Conservation (phyloP, 2,113 vertebrate species). For the Oryzias javanicus region DNA sequence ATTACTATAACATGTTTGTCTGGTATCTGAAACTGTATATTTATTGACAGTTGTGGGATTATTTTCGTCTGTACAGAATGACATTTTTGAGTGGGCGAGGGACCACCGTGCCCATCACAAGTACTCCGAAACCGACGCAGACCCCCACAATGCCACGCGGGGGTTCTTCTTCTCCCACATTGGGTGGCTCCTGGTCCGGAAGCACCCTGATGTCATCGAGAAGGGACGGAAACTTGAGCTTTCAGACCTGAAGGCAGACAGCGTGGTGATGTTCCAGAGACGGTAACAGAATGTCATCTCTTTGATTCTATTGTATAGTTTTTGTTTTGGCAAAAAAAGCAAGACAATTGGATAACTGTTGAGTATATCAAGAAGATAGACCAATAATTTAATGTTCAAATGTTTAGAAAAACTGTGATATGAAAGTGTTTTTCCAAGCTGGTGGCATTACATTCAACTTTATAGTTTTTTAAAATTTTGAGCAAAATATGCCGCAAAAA, state of each 20-base stretch:
- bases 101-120: constrained; percentile 95
- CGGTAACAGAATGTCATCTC: constrained; percentile 63
- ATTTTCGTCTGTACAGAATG: constrained; percentile 77
- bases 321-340: background rate
- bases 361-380: background rate
- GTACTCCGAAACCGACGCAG: constrained; percentile 89
- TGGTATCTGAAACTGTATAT: background rate
- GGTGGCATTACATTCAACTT: no score
- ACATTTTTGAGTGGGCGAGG: constrained; percentile 89
- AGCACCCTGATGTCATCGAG: constrained; percentile 89
- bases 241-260: constrained; percentile 84
- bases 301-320: background rate
- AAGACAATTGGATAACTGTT: background rate
- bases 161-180: constrained; percentile 96
- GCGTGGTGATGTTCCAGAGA: constrained; percentile 93
- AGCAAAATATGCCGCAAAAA: no score
- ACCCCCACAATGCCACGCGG: constrained; percentile 86
- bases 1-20: background rate
- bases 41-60: background rate
- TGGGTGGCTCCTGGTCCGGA: constrained; percentile 92
- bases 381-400: no score
- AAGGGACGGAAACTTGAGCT: constrained; percentile 88
- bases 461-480: no score
- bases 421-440: no score
- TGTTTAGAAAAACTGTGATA: no score